Conservation (phyloP, 2,888 invertebrate species). For the Drosophila birchii region DNA sequence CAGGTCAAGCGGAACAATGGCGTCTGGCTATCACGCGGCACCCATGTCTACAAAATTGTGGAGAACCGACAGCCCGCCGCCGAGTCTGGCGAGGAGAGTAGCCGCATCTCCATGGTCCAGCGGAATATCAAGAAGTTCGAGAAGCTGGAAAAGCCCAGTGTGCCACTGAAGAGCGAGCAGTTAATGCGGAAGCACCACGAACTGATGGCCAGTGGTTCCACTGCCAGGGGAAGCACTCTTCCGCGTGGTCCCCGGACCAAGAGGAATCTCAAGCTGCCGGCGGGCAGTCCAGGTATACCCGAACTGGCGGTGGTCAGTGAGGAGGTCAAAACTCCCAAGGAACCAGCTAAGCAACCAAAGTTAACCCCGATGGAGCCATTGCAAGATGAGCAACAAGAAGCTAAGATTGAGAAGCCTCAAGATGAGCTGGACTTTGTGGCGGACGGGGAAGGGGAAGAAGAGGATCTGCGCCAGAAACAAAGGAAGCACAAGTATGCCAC, state of each 20-base stretch:
- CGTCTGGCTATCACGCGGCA: constrained; percentile 84
- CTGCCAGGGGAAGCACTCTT: constrained; percentile 4
- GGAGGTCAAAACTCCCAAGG: constrained; percentile 67
- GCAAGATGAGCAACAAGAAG: neutral
- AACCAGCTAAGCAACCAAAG: constrained; percentile 52
- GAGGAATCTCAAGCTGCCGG: constrained; percentile 34
- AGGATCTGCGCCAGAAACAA: constrained; percentile 65
- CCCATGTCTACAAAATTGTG: constrained; percentile 84
- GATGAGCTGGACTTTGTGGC: constrained; percentile 29
- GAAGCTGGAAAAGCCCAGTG: constrained; percentile 79
- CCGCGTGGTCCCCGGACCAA: constrained; percentile 16
- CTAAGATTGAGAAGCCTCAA: neutral
- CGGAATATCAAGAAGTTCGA: constrained; percentile 81
- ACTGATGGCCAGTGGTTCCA: constrained; percentile 47
- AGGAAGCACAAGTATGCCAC: constrained; percentile 80
- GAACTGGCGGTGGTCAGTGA: constrained; percentile 68
- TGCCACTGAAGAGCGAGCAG: constrained; percentile 81
- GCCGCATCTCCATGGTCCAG: constrained; percentile 76
- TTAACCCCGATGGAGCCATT: constrained; percentile 2
- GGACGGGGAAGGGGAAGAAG: constrained; percentile 22
- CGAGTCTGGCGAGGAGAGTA: neutral
- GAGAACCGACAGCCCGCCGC: constrained; percentile 65
- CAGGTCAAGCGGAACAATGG: constrained; percentile 87
- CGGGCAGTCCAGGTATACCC: constrained; percentile 3
- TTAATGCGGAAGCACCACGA: constrained; percentile 82